Conservation (phyloP, 2,797 vertebrate genomes). For the Mus caroli region DNA sequence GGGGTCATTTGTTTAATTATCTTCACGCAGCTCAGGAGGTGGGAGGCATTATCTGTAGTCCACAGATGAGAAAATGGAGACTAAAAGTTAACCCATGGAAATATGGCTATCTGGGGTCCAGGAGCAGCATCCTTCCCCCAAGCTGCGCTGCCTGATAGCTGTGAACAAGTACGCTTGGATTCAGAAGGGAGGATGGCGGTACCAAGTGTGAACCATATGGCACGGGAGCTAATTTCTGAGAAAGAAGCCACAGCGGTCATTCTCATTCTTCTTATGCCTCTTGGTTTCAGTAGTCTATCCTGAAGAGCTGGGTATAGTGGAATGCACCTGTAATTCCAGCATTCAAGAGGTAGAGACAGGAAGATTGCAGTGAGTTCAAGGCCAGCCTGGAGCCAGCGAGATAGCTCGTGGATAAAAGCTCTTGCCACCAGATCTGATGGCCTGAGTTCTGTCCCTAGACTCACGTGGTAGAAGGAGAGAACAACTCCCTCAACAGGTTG, state of each 20-base stretch:
- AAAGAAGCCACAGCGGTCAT: neutral
- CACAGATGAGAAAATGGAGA: constrained; percentile 7
- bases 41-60: neutral
- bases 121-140: neutral
- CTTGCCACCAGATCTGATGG: neutral
- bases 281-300: neutral
- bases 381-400: neutral
- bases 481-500: neutral
- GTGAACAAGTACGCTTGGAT: neutral
- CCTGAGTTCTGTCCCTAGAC: neutral
- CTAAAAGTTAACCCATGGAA: neutral
- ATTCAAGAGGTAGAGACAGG: too few species aligned
- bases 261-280: neutral
- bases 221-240: neutral
- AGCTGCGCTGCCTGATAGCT: neutral
- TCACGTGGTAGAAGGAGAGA: neutral
- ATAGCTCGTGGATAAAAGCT: neutral
- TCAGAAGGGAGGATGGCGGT: neutral
- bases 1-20: neutral
- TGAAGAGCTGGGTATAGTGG: neutral
- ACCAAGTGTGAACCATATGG: accelerated
- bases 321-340: neutral
- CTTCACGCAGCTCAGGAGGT: neutral
- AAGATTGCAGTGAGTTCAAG: neutral
- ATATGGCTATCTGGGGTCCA: neutral